These are phyloP conservation scores for Lomographa bimaculata DNA, from an alignment of 2,888 invertebrate species.

Conservation along the genomic window DNA sequence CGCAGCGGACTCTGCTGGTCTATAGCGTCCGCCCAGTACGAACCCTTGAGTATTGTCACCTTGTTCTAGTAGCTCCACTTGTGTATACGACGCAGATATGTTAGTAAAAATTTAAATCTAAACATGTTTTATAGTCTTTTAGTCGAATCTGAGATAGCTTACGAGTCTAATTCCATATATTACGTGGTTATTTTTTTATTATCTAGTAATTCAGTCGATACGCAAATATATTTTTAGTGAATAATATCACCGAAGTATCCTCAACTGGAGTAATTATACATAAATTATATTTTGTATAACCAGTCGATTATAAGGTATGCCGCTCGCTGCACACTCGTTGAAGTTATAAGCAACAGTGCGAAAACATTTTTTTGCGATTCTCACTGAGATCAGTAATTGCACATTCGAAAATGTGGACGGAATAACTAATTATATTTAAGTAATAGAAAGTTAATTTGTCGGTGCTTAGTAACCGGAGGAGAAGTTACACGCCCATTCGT, in stretches of 20 bases:
- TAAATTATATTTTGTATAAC: conserved; percentile 42
- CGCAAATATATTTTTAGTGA: conserved; percentile 66
- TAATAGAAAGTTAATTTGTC: conserved; percentile 9
- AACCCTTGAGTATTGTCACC: conserved; percentile 72
- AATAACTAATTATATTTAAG: conserved; percentile 48
- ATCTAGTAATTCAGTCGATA: conserved; percentile 80
- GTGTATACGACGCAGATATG: conserved; percentile 80
- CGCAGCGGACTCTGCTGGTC: conserved; percentile 14
- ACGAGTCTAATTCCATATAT: conserved; percentile 70
- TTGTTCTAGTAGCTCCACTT: conserved; percentile 66
- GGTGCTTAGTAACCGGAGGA: conserved; percentile 2
- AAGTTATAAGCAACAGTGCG: conserved; percentile 52
- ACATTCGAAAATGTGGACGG: conserved; percentile 79
- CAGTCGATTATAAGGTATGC: conserved; percentile 45
- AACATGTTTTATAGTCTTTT: conserved; percentile 79
- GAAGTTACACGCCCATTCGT: conserved; percentile 1
- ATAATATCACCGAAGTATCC: conserved; percentile 67
- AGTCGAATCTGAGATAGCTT: conserved; percentile 81
- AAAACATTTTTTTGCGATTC: conserved; percentile 52
- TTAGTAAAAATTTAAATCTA: conserved; percentile 79
- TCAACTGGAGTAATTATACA: conserved; percentile 53
- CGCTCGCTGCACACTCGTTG: conserved; percentile 35
- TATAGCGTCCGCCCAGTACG: conserved; percentile 15
- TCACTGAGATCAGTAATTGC: conserved; percentile 43
- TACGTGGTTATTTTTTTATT: conserved; percentile 63